Conservation (phyloP, 2,888 invertebrate genomes). For the Amphimallon solstitiale region DNA sequence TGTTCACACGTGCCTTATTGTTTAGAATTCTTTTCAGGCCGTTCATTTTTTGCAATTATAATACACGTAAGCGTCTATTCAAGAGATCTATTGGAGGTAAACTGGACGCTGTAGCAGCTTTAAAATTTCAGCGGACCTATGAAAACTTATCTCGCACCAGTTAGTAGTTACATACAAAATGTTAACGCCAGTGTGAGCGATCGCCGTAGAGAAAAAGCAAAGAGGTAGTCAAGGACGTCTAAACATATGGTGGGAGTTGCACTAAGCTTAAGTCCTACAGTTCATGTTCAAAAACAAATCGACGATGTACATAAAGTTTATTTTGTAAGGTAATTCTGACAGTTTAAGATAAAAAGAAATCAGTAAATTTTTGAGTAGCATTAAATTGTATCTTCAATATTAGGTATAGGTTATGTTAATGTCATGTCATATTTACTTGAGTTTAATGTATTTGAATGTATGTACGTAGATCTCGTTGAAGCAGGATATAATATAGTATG, state of each 20-base stretch:
- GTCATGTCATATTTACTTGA: no score
- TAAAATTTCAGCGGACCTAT: slow-evolving; percentile 23
- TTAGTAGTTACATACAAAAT: neutral
- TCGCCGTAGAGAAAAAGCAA: slow-evolving; percentile 8
- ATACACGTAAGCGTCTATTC: neutral
- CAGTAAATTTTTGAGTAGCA: no score
- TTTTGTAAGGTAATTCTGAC: no score
- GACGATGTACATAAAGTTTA: no score
- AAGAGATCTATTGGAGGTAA: no score
- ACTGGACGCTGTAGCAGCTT: neutral
- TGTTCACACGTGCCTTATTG: slow-evolving; percentile 32
- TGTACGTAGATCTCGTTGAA: no score
- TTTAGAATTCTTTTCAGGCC: slow-evolving; percentile 29
- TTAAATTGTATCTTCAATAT: no score
- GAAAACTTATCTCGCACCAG: slow-evolving; percentile 30
- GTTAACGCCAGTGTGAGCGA: neutral
- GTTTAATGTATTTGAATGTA: no score
- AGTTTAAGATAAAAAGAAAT: no score
- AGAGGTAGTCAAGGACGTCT: slow-evolving; percentile 17
- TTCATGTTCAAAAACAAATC: slow-evolving; percentile 5
- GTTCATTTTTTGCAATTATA: slow-evolving; percentile 28
- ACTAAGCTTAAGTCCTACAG: neutral
- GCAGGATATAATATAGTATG: no score
- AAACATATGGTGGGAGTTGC: neutral
- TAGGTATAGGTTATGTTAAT: no score